Percentiles rank a stretch among this genome's conserved stretches.
Evolutionary conservation across 2,888 invertebrate species (phyloP).

Genomic region (Pediacus dermestoides): DNA sequence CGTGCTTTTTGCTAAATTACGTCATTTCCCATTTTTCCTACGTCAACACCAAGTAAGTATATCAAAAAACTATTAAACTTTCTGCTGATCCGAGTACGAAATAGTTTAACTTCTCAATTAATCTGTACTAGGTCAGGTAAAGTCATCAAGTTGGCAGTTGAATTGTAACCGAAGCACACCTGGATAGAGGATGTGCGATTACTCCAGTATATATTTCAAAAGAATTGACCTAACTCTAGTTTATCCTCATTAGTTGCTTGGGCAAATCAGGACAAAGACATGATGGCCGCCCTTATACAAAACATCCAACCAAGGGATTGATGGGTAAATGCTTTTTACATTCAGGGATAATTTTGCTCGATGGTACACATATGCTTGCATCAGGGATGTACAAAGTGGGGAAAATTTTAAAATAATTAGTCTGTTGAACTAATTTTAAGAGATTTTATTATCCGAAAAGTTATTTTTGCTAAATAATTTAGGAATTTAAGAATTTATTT

Average conservation of each 20-base stretch:
- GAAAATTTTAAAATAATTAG: neutral
- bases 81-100: too few relatives aligned
- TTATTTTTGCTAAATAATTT: too few relatives aligned
- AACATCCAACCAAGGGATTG: conserved; percentile 25
- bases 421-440: neutral
- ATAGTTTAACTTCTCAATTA: too few relatives aligned
- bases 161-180: conserved; percentile 34
- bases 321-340: conserved; percentile 32
- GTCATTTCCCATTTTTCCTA: too few relatives aligned
- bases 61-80: too few relatives aligned
- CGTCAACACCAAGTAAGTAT: conserved; percentile 24
- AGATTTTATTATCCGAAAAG: too few relatives aligned
- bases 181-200: conserved; percentile 41
- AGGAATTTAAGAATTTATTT: too few relatives aligned
- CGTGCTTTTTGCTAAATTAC: too few relatives aligned
- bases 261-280: conserved; percentile 41
- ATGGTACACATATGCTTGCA: conserved; percentile 37
- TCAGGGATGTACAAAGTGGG: neutral
- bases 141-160: conserved; percentile 30
- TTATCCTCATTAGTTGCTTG: conserved; percentile 50
- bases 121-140: conserved; percentile 34
- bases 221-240: conserved; percentile 52
- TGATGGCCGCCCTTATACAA: conserved; percentile 38
- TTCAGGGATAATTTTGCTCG: conserved; percentile 38
- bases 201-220: conserved; percentile 37